phyloP scores from a whole-genome alignment of 2,113 vertebrate species.

The Albula goreensis region DNA sequence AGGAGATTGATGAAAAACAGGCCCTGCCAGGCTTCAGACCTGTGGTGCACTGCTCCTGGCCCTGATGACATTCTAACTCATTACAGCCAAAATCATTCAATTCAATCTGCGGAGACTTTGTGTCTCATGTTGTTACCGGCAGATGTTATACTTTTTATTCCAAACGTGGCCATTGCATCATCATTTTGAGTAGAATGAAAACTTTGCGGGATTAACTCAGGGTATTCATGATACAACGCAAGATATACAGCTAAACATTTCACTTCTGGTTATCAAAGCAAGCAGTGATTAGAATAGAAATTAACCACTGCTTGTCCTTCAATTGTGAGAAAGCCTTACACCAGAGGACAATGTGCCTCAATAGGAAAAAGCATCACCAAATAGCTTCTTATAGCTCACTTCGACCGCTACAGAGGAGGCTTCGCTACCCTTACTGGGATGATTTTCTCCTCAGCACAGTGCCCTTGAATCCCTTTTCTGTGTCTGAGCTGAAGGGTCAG shows the following conservation, averaged over 20 bases:
- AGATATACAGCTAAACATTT: background rate
- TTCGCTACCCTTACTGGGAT: background rate
- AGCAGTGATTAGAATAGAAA: background rate
- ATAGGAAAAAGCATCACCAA: background rate
- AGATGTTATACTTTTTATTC: background rate
- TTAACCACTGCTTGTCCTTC: background rate
- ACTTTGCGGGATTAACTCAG: background rate
- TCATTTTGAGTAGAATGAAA: background rate
- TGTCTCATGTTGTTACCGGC: background rate
- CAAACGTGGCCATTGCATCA: background rate
- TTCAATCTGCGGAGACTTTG: background rate
- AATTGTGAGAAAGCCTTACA: background rate
- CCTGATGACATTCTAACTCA: background rate
- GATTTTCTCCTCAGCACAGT: background rate
- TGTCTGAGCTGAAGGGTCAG: background rate
- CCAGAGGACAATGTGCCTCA: background rate
- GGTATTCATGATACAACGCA: background rate
- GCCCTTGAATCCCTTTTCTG: background rate
- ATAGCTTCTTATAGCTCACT: background rate
- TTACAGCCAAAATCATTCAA: background rate
- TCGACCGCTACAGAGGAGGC: background rate
- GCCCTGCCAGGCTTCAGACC: background rate
- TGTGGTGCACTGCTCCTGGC: background rate
- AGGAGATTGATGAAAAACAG: background rate
- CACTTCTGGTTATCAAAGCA: background rate